Evolutionary conservation across 2,797 vertebrate genomes (phyloP), one percentile per base, ranked within the genome.

Genomic region (Poeciliopsis gracilis): DNA sequence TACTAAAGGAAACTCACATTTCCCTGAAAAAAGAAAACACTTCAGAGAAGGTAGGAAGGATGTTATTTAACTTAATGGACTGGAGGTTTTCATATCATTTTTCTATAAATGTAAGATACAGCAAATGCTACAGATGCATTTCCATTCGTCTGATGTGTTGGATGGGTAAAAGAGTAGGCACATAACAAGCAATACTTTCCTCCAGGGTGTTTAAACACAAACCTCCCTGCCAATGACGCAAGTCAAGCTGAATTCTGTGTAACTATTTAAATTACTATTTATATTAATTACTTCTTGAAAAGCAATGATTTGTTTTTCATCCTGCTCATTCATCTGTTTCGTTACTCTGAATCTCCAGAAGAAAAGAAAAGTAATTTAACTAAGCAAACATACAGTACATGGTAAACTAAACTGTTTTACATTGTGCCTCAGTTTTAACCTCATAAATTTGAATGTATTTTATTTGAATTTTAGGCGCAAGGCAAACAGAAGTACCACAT

Each of bases 1-100:
- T 77, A 81, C 75, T 46, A 70, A 82, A 73, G 57, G 47, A 85
- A 67, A 84, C 67, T 23, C 12, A 33, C 77, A 72, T 61, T 84
- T 78, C 72, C 71, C 63, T 84, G 69, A 82, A 76, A 78, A 78
- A 80, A 75, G 0, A 18, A 23, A 28, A 33, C 1, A 23, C 53
- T 75, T 73, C 72, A 4, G 72, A 82, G 57, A 76, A 85, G 49
- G 82, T 18, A 0, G 67, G 87, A 72, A 78, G 79, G 63, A 75
- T 8, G 2, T n/a, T 77, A 79, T 78, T 75, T 43, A 86, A 77
- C 72, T 73, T 57, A 72, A 76, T 77, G 55, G 71, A 79, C 73
- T 76, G 67, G 3, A 57, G 73, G 9, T 55, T 59, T 63, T 83
- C 43, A 61, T 53, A 43, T 73, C 28, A 66, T 13, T 72, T 41